These are phyloP conservation scores for Caenorhabditis sulstoni DNA, from an alignment of 2,888 invertebrate species.

Conservation along the genomic window DNA sequence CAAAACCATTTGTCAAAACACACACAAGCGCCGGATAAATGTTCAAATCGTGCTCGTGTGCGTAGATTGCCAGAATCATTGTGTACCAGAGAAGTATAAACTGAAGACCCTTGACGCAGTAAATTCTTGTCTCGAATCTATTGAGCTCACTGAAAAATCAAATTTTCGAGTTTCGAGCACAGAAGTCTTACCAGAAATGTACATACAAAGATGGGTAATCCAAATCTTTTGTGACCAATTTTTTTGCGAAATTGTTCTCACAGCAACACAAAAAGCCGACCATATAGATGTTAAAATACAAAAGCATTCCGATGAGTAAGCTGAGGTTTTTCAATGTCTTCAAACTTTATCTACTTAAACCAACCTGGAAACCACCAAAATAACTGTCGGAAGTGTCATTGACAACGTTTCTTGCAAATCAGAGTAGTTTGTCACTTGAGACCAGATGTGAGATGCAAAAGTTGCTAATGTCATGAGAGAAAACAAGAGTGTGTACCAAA, in stretches of 20 bases:
- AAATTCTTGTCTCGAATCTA: slow-evolving; percentile 66
- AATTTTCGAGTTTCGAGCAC: not conserved
- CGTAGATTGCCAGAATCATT: slow-evolving; percentile 69
- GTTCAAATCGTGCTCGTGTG: slow-evolving; percentile 70
- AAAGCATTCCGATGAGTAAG: slow-evolving; percentile 64
- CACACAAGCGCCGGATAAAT: slow-evolving; percentile 72
- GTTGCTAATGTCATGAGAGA: slow-evolving; percentile 71
- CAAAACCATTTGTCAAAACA: slow-evolving; percentile 73
- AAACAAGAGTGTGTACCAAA: slow-evolving; percentile 72
- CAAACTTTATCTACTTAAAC: not conserved
- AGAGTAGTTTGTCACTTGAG: slow-evolving; percentile 71
- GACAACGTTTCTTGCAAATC: slow-evolving; percentile 66
- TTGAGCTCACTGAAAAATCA: slow-evolving; percentile 65
- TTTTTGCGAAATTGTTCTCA: slow-evolving; percentile 64
- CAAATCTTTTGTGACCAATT: slow-evolving; percentile 60
- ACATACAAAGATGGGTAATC: slow-evolving; percentile 55
- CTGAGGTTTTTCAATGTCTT: slow-evolving; percentile 31
- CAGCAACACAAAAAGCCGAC: slow-evolving; percentile 72
- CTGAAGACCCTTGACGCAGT: slow-evolving; percentile 67
- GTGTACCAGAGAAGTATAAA: slow-evolving; percentile 73
- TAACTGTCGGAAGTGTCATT: slow-evolving; percentile 60
- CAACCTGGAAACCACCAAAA: slow-evolving; percentile 69
- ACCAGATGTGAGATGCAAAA: slow-evolving; percentile 74
- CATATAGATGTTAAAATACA: slow-evolving; percentile 73
- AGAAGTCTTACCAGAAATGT: slow-evolving; percentile 65